phyloP scores from a whole-genome alignment of 2,113 vertebrate species.

The Baryphthengus martii region DNA sequence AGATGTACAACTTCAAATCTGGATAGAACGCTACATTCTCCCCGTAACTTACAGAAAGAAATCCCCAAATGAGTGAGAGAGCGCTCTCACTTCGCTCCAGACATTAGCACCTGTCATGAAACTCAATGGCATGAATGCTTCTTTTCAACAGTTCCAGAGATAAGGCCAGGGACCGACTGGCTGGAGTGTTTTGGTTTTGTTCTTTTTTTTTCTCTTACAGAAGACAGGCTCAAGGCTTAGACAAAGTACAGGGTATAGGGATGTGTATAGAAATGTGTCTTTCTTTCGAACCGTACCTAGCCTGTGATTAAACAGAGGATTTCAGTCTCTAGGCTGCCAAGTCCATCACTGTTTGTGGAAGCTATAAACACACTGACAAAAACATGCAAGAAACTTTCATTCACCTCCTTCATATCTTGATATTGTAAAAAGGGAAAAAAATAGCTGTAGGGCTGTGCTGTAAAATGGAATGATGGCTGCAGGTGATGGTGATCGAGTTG shows the following conservation, averaged over 20 bases:
- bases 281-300: neutral
- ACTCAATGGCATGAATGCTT: neutral
- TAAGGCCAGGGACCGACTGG: neutral
- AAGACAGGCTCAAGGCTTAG: neutral
- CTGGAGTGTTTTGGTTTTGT: neutral
- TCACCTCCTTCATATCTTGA: slow-evolving; percentile 27
- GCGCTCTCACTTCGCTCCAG: neutral
- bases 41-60: neutral
- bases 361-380: slow-evolving; percentile 32
- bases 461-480: slow-evolving; percentile 8
- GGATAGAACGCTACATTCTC: neutral
- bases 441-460: neutral
- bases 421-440: slow-evolving; percentile 18
- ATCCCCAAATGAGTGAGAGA: neutral
- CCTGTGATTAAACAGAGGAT: slow-evolving; percentile 57
- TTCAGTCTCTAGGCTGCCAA: slow-evolving; percentile 44
- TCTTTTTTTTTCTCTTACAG: neutral
- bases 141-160: neutral
- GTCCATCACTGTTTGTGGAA: slow-evolving; percentile 2
- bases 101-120: neutral
- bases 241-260: neutral
- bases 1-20: neutral
- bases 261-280: neutral
- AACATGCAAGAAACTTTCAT: slow-evolving; percentile 35
- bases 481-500: neutral